Base-by-base conservation (phyloP, 37 sponge, comb jelly and placozoan genomes). In the Ephydatia muelleri region DNA sequence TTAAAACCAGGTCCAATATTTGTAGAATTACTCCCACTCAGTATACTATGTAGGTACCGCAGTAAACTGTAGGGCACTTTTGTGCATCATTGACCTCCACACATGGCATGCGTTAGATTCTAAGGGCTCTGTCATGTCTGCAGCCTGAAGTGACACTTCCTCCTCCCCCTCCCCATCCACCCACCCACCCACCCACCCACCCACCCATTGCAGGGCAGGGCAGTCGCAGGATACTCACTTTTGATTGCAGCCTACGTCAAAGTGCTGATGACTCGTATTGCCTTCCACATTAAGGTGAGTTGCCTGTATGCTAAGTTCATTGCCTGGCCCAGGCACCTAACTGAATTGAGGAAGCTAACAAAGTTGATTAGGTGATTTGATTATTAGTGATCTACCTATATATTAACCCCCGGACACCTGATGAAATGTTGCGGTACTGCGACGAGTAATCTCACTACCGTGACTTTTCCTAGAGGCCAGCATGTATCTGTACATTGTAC, bases 271-370 rank as follows among this genome's bases (percentile, higher is more conserved):
- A 85, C 78, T 28, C 85, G 96, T 36, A 84, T 96, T 32, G 68
- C 81, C 49, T 94, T 94, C 73, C 92, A 86, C 49, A 38, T 88
- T 75, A 96, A 92, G 88, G 96, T 93, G 32, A 79, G 47, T 43
- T 43, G 47, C 8, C 6, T 4, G 47, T 43, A 8, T 11, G 6
- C 47, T 43, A 43, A 8, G 47, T 43, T 43, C 8, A 8, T n/a
- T n/a, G n/a, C n/a, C n/a, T n/a, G n/a, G n/a, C n/a, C n/a, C n/a
- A n/a, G n/a, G n/a, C n/a, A n/a, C n/a, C n/a, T n/a, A n/a, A n/a
- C n/a, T n/a, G n/a, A n/a, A n/a, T n/a, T n/a, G n/a, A n/a, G n/a
- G n/a, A n/a, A n/a, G n/a, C n/a, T n/a, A n/a, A n/a, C n/a, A n/a
- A n/a, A n/a, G n/a, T n/a, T n/a, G n/a, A n/a, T n/a, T n/a, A n/a